A percentile compares a stretch with the other conserved stretches of the same genome.
Conservation (phyloP, 92 coral and sea anemone species). For the Meandrina meandrites region DNA sequence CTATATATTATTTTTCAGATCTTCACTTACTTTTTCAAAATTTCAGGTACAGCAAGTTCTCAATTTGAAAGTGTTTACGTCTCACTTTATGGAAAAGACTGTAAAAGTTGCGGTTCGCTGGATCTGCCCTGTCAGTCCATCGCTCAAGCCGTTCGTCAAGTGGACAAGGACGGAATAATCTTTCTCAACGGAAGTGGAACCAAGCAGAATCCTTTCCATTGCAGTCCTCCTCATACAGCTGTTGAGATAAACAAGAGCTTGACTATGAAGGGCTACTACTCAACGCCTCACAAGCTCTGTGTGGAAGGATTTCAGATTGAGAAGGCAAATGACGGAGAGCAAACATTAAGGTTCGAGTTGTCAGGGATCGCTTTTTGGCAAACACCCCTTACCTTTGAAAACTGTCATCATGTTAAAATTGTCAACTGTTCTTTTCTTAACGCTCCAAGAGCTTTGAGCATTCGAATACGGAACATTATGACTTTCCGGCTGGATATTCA, state of each 20-base stretch:
- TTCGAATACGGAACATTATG: not conserved
- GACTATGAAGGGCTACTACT: not conserved
- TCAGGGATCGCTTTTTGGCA: conserved; percentile 17
- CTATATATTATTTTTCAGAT: not conserved
- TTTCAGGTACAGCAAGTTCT: not conserved
- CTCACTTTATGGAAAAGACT: not conserved
- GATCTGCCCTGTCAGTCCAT: not conserved
- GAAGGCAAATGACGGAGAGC: not conserved
- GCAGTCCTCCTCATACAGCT: not conserved
- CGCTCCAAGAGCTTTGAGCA: not conserved
- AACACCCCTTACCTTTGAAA: not conserved
- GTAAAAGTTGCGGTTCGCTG: not conserved
- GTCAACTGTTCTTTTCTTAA: conserved; percentile 6
- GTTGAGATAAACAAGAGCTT: not conserved
- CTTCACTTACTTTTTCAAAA: not conserved
- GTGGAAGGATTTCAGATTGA: not conserved
- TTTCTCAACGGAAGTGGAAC: not conserved
- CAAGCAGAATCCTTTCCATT: not conserved
- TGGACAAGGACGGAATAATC: not conserved
- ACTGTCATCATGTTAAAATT: not conserved
- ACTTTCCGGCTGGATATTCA: not conserved
- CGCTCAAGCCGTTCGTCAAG: not conserved
- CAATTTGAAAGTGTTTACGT: not conserved
- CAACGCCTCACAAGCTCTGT: not conserved
- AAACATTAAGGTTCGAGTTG: not conserved